Evolutionary conservation across 2,888 invertebrate genomes (phyloP), one percentile per base, ranked within the genome.

Genomic region (Aphrophora alni): DNA sequence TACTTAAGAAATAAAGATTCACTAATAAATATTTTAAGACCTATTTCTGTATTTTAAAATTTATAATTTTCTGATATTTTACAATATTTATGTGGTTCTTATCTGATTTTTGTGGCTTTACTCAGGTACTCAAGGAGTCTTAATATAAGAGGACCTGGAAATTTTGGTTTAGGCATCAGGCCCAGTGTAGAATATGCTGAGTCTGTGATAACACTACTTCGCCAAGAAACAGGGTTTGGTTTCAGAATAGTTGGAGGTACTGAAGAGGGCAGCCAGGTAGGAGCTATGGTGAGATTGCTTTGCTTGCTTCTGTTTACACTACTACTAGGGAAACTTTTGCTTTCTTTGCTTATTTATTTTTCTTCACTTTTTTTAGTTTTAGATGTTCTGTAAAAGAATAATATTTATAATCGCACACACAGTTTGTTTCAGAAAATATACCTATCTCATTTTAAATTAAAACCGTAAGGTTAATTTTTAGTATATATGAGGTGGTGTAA

Each of bases 191-290:
- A 90, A 87, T 82, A 87, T 88, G 91, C 93, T 70, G 94, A 95
- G 85, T 92, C 95, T 84, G 89, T 93, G 80, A 94, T 98, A 10
- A 94, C 95, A 0, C 89, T 99, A 77, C 94, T 95, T 74, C 92
- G 97, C n/a, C 96, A 97, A 85, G 95, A 96, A 51, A 94, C 94
- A 80, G 99, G 99, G 1, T 99, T 99, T 90, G 99, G 99, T 10
- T 99, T 99, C 90, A 92, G 99, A 83, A 98, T 99, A 87, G 96
- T 99, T 38, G 99, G 99, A 26, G 99, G 99, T 68, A 97, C 97
- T 0, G 99, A 99, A 89, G 98, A 99, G 90, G 97, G 97, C 81
- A 97, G 97, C 83, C 95, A 98, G 89, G 97, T 93, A 88, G 87
- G 78, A 77, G 70, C 78, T 74, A 82, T 79, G 77, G 77, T 80